Conservation (phyloP, 53 echinoderm and acorn worm species). For the Patiria pectinifera region DNA sequence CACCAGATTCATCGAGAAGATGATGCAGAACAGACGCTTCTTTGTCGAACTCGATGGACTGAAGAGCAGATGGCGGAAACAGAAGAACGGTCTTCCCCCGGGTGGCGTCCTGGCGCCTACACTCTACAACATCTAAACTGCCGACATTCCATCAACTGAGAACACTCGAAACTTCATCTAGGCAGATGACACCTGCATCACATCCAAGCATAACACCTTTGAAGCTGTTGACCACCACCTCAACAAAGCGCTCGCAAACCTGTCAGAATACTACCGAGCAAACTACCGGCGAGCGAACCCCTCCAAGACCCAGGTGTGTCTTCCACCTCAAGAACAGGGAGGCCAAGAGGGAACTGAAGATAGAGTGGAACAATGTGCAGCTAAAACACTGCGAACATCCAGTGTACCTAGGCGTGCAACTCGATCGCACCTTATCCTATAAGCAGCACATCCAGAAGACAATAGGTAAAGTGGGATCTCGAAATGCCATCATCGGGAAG, state of each 20-base stretch:
- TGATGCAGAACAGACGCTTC: neutral
- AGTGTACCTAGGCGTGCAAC: constrained; percentile 24
- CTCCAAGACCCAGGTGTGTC: constrained; percentile 7
- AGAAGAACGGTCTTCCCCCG: constrained; percentile 59
- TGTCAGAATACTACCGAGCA: too few relatives aligned
- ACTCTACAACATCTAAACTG: constrained; percentile 24
- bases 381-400: neutral
- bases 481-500: constrained; percentile 22
- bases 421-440: constrained; percentile 16
- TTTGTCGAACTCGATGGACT: neutral
- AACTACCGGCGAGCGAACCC: constrained; percentile 31
- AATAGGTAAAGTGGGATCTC: constrained; percentile 13
- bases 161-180: constrained; percentile 9
- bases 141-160: neutral
- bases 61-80: constrained; percentile 64
- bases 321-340: constrained; percentile 30
- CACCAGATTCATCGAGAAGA: neutral
- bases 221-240: too few relatives aligned
- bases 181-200: too few relatives aligned
- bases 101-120: neutral
- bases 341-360: constrained; percentile 8
- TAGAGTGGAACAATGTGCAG: neutral
- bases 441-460: constrained; percentile 17
- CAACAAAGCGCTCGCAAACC: too few relatives aligned
- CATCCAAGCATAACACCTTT: too few relatives aligned